These are phyloP conservation scores for Neosilurus hyrtlii DNA, from an alignment of 2,797 vertebrate genomes.

Conservation along the genomic window DNA sequence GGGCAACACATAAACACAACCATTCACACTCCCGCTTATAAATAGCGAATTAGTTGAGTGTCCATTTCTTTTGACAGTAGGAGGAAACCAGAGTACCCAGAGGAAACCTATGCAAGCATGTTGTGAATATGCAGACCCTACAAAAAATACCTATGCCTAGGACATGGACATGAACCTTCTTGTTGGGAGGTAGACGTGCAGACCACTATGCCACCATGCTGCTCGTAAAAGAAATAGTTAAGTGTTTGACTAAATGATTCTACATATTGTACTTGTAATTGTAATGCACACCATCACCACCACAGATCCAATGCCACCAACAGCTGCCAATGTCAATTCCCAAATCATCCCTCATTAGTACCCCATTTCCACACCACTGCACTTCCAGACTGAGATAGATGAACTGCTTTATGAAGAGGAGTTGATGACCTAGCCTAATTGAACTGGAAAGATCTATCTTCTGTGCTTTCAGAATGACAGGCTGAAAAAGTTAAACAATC, in stretches of 20 bases:
- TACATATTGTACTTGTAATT: not conserved
- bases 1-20: no score
- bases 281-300: conserved; percentile 38
- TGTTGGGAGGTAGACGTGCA: no score
- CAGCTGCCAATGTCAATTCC: conserved; percentile 64
- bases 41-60: no score
- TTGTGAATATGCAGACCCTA: no score
- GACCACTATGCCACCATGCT: no score
- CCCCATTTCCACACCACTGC: conserved; percentile 51
- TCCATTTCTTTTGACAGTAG: no score
- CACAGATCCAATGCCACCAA: conserved; percentile 66
- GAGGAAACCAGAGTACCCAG: no score
- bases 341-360: conserved; percentile 62
- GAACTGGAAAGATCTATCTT: conserved; percentile 71
- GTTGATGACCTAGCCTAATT: conserved; percentile 70
- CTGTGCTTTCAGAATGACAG: conserved; percentile 60
- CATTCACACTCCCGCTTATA: no score
- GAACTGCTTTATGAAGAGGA: conserved; percentile 74
- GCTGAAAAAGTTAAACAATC: conserved; percentile 60
- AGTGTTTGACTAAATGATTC: no score
- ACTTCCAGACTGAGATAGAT: conserved; percentile 65
- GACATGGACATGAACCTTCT: no score
- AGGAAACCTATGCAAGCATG: no score
- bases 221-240: not conserved
- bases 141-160: no score